Base-by-base conservation (phyloP, 2,113 vertebrate species). In the Anhinga anhinga region DNA sequence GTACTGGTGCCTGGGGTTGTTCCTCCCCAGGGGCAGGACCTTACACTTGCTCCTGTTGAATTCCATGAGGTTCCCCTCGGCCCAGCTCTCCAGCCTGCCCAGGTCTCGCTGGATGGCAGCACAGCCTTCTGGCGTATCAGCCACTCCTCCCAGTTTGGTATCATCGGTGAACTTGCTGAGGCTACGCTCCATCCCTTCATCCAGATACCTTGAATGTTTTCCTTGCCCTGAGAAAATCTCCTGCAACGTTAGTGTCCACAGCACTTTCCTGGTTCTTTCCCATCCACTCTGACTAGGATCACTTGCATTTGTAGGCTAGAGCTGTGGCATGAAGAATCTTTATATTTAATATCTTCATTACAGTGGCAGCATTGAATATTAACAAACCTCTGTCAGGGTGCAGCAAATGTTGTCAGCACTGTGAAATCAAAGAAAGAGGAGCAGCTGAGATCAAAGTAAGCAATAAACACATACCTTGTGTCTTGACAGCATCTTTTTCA, bases 361-460 rank as follows among this genome's bases (percentile, higher is more conserved):
- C 45, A 70, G 72, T 61, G 73, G 52, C 73, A 61, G 65, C 73
- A 42, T 29, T 85, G 91, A 95, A 77, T 73, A 77, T 87, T 87
- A 91, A 77, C 62, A 80, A 89, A 34, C 38, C 95, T 66, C 88
- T 92, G 73, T 90, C 88, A 67, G 71, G 32, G 34, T 22, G 50
- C 88, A 88, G 71, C 50, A 52, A 36, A 63, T 12, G 42, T 93
- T 97, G 94, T 93, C 96, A 91, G 91, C 17, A 1, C 44, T 26
- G n/a, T 66, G 84, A 77, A 97, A 93, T 95, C 91, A 96, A 96
- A 96, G 94, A 1, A 36, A 34, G 83, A 61, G 73, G 76, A 95
- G 78, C 58, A 38, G 38, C 78, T 66, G 81, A 86, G 95, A 97
- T 97, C 89, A 97, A 97, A 96, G 95, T 6, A 42, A 83, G 95